These are phyloP conservation scores for Episyrphus balteatus DNA, from an alignment of 1,140 invertebrate species.

Conservation along the genomic window DNA sequence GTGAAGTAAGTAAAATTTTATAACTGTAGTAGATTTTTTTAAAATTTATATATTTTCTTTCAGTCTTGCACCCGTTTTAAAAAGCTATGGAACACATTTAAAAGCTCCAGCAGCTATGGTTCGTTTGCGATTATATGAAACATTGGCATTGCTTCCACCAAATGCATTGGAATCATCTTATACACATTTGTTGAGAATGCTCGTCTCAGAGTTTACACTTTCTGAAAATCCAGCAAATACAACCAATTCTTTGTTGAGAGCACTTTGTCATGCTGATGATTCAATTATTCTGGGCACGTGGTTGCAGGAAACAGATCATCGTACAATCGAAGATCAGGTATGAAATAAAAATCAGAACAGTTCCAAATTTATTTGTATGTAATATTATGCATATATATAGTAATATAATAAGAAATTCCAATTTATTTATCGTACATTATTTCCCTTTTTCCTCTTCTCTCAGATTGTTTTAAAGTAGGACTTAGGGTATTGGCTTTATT, in stretches of 20 bases:
- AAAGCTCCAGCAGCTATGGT: slow-evolving; percentile 91
- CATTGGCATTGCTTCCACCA: slow-evolving; percentile 69
- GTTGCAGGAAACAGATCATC: slow-evolving; percentile 92
- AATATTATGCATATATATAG: too few species aligned
- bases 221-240: slow-evolving; percentile 92
- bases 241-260: slow-evolving; percentile 77
- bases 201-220: slow-evolving; percentile 95
- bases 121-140: slow-evolving; percentile 82
- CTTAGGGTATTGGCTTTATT: too few species aligned
- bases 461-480: slow-evolving; percentile 1
- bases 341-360: slow-evolving; percentile 6
- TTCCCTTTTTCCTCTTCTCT: too few species aligned
- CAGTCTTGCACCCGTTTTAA: slow-evolving; percentile 74
- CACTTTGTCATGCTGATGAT: slow-evolving; percentile 83
- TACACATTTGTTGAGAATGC: slow-evolving; percentile 74
- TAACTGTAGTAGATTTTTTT: not conserved
- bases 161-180: slow-evolving; percentile 77
- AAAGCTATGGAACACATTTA: slow-evolving; percentile 84
- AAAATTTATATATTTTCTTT: slow-evolving; percentile 4
- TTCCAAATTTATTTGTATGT: not conserved
- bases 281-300: slow-evolving; percentile 77
- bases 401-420: not conserved
- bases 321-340: slow-evolving; percentile 95
- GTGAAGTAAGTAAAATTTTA: slow-evolving; percentile 60
- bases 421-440: not conserved